These are phyloP conservation scores for Thripadectes ignobilis DNA, from an alignment of 2,797 vertebrate species.

Conservation along the genomic window DNA sequence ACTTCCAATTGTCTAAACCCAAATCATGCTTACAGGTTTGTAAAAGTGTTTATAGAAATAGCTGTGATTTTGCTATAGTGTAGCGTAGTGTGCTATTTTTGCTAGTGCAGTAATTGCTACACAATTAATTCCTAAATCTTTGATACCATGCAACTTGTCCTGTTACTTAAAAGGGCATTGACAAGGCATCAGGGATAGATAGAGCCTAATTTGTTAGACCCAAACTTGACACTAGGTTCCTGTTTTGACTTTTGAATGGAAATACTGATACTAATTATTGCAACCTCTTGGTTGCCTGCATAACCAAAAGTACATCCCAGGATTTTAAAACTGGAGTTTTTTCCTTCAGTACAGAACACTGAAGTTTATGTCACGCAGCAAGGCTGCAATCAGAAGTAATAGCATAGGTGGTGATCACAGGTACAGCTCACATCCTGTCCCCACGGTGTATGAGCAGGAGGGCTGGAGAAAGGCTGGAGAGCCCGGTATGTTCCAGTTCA, in stretches of 20 bases:
- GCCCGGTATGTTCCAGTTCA: fast-evolving
- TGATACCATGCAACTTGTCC: not conserved
- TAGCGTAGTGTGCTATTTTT: no score
- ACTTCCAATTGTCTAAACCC: not conserved
- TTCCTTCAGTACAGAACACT: not conserved
- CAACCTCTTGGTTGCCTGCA: not conserved
- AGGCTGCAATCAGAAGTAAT: not conserved
- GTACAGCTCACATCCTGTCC: not conserved
- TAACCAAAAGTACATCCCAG: not conserved
- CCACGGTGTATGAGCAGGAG: not conserved
- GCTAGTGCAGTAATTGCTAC: no score
- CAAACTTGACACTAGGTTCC: not conserved
- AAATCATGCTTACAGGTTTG: not conserved
- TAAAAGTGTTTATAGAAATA: not conserved
- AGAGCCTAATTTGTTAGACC: not conserved
- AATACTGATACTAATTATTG: not conserved
- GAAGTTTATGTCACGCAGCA: not conserved
- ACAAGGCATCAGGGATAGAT: not conserved
- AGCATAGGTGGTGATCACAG: not conserved
- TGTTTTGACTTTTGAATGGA: not conserved
- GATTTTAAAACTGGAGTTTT: not conserved
- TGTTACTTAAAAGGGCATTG: not conserved
- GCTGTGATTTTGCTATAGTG: not conserved
- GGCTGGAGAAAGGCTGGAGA: not conserved
- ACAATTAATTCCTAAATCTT: not conserved